These are phyloP conservation scores for Eumeta japonica DNA, from an alignment of 1,140 invertebrate genomes.

Conservation along the genomic window DNA sequence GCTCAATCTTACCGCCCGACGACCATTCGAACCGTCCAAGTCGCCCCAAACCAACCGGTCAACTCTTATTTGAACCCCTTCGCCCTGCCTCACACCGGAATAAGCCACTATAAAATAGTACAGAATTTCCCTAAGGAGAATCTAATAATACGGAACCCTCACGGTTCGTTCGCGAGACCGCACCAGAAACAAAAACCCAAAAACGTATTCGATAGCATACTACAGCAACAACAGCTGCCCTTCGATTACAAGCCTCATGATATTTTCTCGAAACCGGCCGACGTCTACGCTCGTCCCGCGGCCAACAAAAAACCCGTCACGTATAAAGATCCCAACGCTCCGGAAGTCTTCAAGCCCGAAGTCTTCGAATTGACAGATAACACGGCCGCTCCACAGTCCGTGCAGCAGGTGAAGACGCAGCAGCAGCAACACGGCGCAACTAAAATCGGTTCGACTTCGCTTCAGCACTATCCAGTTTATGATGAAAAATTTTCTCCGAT, in stretches of 20 bases:
- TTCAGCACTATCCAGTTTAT: constrained; percentile 38
- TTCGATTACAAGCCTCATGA: constrained; percentile 44
- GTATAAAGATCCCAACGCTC: constrained; percentile 19
- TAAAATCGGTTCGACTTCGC: constrained; percentile 20
- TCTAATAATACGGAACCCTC: constrained; percentile 32
- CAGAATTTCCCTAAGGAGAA: constrained; percentile 39
- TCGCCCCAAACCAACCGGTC: constrained; percentile 39
- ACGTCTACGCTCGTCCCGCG: constrained; percentile 30
- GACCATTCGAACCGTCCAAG: constrained; percentile 31
- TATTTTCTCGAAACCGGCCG: constrained; percentile 33
- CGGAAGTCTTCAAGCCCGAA: constrained; percentile 43
- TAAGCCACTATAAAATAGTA: constrained; percentile 38
- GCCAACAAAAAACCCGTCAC: constrained; percentile 12
- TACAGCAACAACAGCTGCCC: constrained; percentile 34
- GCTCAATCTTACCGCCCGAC: constrained; percentile 49
- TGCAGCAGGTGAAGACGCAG: constrained; percentile 37
- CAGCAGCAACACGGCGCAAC: constrained; percentile 20
- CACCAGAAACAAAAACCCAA: constrained; percentile 32
- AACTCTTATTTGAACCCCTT: constrained; percentile 52
- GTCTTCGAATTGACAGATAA: constrained; percentile 38
- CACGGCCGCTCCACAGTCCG: constrained; percentile 25
- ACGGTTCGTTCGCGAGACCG: constrained; percentile 34
- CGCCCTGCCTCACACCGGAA: constrained; percentile 29
- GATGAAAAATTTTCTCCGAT: constrained; percentile 26
- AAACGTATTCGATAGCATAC: constrained; percentile 33